A percentile compares a stretch with the other conserved stretches of the same genome.
phyloP scores from a whole-genome alignment of 2,888 invertebrate species.

The Pristionchus exspectatus region DNA sequence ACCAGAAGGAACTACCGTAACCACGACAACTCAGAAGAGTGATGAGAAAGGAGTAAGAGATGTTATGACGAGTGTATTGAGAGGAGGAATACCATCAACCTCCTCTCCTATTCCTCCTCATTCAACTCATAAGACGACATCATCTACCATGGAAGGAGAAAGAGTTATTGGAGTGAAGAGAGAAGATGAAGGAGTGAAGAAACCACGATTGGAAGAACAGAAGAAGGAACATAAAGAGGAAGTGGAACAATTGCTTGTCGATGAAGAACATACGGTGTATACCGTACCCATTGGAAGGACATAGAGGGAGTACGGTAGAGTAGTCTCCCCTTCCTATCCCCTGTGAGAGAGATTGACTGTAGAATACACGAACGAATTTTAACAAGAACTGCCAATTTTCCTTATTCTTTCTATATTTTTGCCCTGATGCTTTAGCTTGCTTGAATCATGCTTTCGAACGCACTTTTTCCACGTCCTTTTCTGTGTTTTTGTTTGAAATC shows the following conservation, averaged over 20 bases:
- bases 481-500: constrained; percentile 26
- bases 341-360: constrained; percentile 18
- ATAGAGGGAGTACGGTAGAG: background rate
- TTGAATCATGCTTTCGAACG: constrained; percentile 13
- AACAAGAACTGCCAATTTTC: constrained; percentile 15
- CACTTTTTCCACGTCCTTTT: constrained; percentile 8
- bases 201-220: constrained; percentile 52
- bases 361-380: constrained; percentile 38
- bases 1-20: constrained; percentile 42
- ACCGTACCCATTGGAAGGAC: constrained; percentile 53
- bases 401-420: background rate
- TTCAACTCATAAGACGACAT: background rate
- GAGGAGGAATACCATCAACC: background rate
- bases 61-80: constrained; percentile 42
- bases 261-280: constrained; percentile 69
- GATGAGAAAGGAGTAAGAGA: constrained; percentile 52
- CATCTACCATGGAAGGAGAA: constrained; percentile 16
- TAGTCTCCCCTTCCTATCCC: background rate
- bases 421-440: constrained; percentile 6
- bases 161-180: constrained; percentile 15
- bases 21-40: constrained; percentile 33
- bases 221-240: constrained; percentile 63
- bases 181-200: constrained; percentile 47
- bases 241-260: constrained; percentile 71
- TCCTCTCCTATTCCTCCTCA: background rate